Conservation (phyloP, 2,797 vertebrate species). For the Brachyrhaphis roseni region DNA sequence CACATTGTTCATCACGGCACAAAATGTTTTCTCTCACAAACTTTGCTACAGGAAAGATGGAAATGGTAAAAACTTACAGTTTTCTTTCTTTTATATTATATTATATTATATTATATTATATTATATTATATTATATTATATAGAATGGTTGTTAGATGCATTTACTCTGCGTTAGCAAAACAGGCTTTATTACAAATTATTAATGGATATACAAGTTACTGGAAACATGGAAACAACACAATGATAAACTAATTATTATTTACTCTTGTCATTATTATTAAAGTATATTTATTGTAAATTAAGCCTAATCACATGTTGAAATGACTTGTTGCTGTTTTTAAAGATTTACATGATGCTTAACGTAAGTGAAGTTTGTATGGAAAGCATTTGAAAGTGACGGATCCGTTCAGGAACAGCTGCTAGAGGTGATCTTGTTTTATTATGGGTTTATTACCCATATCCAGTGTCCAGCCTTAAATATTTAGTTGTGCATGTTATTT, state of each 20-base stretch:
- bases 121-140: not conserved
- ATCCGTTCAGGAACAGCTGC: not conserved
- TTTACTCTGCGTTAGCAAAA: not conserved
- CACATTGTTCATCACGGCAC: not conserved
- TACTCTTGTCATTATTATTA: not conserved
- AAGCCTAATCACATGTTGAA: slow-evolving; percentile 2
- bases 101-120: no score
- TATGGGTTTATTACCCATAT: not conserved
- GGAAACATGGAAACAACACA: not conserved
- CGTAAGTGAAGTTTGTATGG: not conserved
- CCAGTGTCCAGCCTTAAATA: slow-evolving; percentile 31
- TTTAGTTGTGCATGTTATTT: slow-evolving; percentile 42
- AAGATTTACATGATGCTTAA: not conserved
- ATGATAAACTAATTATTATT: not conserved
- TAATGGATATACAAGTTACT: not conserved
- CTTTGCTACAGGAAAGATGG: not conserved
- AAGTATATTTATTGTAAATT: not conserved
- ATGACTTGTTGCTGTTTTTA: not conserved
- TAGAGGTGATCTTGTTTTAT: not conserved
- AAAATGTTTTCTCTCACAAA: not conserved
- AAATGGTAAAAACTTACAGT: not conserved
- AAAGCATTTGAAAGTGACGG: not conserved
- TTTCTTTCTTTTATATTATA: no score
- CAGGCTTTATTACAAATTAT: not conserved
- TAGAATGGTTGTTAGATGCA: not conserved